Evolutionary conservation across 2,113 vertebrate genomes (phyloP).

Genomic region (Toxotes chatareus): DNA sequence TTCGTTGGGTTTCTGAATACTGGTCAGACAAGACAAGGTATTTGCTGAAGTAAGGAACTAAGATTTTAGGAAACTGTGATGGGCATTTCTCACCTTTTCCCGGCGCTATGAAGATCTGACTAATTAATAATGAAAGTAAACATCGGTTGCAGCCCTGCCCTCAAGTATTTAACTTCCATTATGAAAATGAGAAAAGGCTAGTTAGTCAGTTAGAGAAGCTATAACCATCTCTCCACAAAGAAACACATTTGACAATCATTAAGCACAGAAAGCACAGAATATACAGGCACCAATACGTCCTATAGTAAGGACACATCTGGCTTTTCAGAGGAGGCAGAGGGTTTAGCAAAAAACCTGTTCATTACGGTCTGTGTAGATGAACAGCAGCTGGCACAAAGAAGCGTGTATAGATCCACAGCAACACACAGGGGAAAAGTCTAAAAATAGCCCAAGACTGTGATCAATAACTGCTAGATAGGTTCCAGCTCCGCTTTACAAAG

Average conservation of each 20-base stretch:
- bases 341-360: conserved; percentile 21
- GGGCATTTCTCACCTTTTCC: neutral
- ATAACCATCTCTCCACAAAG: neutral
- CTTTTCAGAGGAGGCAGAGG: conserved; percentile 29
- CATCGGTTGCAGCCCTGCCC: neutral
- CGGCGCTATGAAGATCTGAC: neutral
- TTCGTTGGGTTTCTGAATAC: neutral
- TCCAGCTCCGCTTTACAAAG: conserved; percentile 21
- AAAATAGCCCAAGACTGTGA: conserved; percentile 68
- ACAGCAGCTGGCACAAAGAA: conserved; percentile 64
- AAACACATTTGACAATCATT: neutral
- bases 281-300: neutral
- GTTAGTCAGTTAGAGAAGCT: neutral
- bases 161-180: neutral
- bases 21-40: neutral
- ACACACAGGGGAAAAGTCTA: conserved; percentile 48
- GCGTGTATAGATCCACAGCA: conserved; percentile 63
- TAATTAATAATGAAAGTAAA: conserved; percentile 2
- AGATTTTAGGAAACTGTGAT: neutral
- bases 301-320: conserved; percentile 38
- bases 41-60: neutral
- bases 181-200: neutral
- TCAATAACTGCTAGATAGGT: conserved; percentile 62
- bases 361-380: conserved; percentile 22
- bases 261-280: neutral